Percentiles rank a stretch among this genome's conserved stretches.
Evolutionary conservation across 1,140 invertebrate genomes (phyloP).

Genomic region (Pseudomyrmex flavicornis): DNA sequence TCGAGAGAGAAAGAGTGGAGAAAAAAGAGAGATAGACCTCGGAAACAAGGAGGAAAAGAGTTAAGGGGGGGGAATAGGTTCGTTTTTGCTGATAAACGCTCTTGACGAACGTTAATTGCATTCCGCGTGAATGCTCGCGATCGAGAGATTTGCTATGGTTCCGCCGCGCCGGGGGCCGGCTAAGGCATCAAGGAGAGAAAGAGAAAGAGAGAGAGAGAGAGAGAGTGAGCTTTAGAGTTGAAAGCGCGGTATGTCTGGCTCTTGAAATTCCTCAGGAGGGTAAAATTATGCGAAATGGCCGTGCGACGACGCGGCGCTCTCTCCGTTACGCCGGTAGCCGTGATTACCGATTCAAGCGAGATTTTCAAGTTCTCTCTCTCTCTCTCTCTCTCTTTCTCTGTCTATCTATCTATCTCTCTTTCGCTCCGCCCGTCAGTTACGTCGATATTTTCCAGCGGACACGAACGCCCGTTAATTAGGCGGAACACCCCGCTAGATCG

Average conservation of each 20-base stretch:
- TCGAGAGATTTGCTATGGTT: conserved; percentile 77
- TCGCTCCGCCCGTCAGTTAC: neutral
- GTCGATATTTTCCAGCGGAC: neutral
- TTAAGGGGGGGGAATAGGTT: conserved; percentile 51
- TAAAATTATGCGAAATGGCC: conserved; percentile 62
- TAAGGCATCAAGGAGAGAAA: conserved; percentile 19
- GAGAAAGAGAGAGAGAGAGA: too few species aligned
- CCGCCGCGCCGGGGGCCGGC: conserved; percentile 31
- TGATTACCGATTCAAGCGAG: conserved; percentile 48
- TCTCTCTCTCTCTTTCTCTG: neutral
- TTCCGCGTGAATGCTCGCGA: conserved; percentile 78
- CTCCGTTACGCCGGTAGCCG: conserved; percentile 37
- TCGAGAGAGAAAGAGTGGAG: neutral
- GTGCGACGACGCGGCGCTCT: conserved; percentile 40
- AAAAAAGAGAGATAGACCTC: conserved; percentile 15
- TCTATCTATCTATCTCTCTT: neutral
- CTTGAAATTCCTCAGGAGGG: conserved; percentile 63
- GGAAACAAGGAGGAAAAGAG: conserved; percentile 55
- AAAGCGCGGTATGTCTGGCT: conserved; percentile 30
- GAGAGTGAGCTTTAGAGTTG: conserved; percentile 7
- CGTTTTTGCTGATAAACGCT: conserved; percentile 80
- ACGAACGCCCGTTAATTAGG: conserved; percentile 68
- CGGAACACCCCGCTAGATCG: conserved; percentile 30
- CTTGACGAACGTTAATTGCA: conserved; percentile 80
- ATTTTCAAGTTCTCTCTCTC: conserved; percentile 28